Evolutionary conservation across 2,888 invertebrate genomes (phyloP), one percentile per base, ranked within the genome.

Genomic region (Fissipunctia ypsillon): DNA sequence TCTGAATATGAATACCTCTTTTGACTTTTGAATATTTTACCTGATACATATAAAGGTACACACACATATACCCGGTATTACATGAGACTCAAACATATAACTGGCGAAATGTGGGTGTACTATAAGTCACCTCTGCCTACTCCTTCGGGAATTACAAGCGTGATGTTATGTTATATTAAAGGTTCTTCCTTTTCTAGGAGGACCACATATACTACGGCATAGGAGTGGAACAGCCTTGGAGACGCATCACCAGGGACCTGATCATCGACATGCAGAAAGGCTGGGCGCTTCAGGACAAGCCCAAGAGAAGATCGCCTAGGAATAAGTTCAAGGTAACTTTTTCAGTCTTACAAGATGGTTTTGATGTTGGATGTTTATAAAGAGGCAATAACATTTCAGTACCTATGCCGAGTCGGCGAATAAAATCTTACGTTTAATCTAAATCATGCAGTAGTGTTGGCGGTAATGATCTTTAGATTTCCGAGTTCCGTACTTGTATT

Each of bases 241-340:
- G 97, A 81, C 97, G 97, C 82, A 93, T 99, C 43, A 98, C 99
- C 0, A 97, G 99, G 59, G 99, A 99, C 92, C 96, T 99, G 56
- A 97, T 98, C 79, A 97, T 99, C 70, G 99, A 99, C 94, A 97
- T 99, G 88, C 98, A 98, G 91, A 99, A 99, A 94, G 99, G 99
- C 69, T 96, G 99, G 90, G 97, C 96, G 87, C 95, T 96, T 84
- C 97, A 97, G 86, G 97, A 97, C 87, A 97, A 97, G 88, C 97
- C 97, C n/a, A 97, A 97, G 91, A 96, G 97, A 76, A 97, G 97
- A 92, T 95, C 98, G 16, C 97, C 97, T 0, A 96, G 97, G 84
- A 97, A 97, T 66, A 98, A 98, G 90, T 97, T 98, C 81, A 98
- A 97, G 96, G 97, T 98, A 87, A 65, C 1, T 45, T 43, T 57